These are phyloP conservation scores for Leptinotarsa peninsularis DNA, from an alignment of 2,888 invertebrate genomes.

Conservation along the genomic window DNA sequence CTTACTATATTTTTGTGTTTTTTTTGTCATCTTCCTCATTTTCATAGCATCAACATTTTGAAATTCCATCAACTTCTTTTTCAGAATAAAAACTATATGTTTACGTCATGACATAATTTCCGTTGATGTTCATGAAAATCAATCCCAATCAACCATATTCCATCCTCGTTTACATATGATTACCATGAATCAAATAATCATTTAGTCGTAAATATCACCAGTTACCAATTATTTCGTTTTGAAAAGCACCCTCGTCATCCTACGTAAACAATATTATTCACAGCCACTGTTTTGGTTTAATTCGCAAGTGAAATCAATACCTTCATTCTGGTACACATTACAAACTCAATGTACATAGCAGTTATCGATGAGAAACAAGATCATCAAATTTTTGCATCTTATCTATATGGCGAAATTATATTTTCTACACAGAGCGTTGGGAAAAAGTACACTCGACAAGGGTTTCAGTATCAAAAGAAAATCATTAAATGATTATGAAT, in stretches of 20 bases:
- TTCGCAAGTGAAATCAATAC: constrained; percentile 11
- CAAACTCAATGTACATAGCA: neutral
- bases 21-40: too few species aligned
- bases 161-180: neutral
- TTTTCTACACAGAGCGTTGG: too few species aligned
- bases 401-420: too few species aligned
- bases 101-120: neutral
- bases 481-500: too few species aligned
- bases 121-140: neutral
- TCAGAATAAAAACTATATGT: too few species aligned
- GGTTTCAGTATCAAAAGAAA: too few species aligned
- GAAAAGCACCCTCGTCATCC: constrained; percentile 10
- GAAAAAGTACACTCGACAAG: too few species aligned
- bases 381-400: too few species aligned
- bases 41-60: too few species aligned
- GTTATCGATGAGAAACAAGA: neutral
- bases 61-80: too few species aligned
- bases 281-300: constrained; percentile 8
- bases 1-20: too few species aligned
- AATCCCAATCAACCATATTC: neutral
- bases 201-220: constrained; percentile 5
- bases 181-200: constrained; percentile 8
- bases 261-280: constrained; percentile 13
- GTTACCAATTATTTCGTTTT: constrained; percentile 14
- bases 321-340: constrained; percentile 3